Evolutionary conservation across 2,113 vertebrate species (phyloP).

Genomic region (Speoplatyrhinus poulsoni): DNA sequence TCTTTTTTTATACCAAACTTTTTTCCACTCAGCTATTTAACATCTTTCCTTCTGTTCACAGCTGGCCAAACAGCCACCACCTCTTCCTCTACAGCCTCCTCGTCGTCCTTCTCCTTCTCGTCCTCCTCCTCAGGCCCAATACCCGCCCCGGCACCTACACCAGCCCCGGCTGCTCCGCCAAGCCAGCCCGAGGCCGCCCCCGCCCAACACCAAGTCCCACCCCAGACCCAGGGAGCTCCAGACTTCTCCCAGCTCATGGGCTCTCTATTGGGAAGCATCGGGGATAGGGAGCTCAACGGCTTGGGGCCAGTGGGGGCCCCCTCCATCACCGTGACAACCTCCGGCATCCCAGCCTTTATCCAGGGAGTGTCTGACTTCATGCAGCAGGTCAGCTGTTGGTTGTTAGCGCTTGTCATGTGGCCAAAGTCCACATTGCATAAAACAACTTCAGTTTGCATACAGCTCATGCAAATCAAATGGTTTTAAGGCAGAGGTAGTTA

Average conservation of each 20-base stretch:
- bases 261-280: conserved; percentile 81
- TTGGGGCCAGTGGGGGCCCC: conserved; percentile 65
- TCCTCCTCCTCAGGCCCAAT: conserved; percentile 54
- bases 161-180: conserved; percentile 33
- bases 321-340: conserved; percentile 85
- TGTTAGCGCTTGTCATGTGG: not conserved
- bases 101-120: conserved; percentile 42
- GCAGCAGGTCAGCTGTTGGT: conserved; percentile 74
- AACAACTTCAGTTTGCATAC: not conserved
- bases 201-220: conserved; percentile 32
- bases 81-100: conserved; percentile 51
- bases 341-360: conserved; percentile 85
- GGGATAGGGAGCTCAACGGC: conserved; percentile 57
- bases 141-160: conserved; percentile 55
- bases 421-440: not conserved
- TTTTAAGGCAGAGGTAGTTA: too few relatives aligned
- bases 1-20: too few relatives aligned
- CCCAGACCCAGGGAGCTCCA: conserved; percentile 66
- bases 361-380: conserved; percentile 89
- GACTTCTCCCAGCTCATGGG: conserved; percentile 80
- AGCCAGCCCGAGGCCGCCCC: conserved; percentile 32
- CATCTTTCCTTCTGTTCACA: conserved; percentile 31
- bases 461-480: not conserved
- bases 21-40: not conserved
- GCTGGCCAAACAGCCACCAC: conserved; percentile 58